phyloP scores from a whole-genome alignment of 2,888 invertebrate genomes.

The Drosophila bunnanda region DNA sequence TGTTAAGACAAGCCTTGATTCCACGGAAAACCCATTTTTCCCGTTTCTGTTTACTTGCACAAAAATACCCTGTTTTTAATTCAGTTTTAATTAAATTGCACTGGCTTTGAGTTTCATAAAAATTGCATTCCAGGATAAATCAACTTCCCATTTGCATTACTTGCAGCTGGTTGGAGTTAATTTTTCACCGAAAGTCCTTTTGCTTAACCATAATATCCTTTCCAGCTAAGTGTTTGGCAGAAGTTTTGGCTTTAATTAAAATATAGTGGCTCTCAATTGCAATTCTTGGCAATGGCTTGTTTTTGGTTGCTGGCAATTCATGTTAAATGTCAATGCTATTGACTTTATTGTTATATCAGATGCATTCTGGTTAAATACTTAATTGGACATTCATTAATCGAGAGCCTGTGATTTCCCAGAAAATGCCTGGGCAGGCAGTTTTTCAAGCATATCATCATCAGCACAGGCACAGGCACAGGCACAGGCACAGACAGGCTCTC shows the following conservation, averaged over 20 bases:
- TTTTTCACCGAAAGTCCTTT: slow-evolving; percentile 1
- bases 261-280: not conserved
- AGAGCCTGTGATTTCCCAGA: not conserved
- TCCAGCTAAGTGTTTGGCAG: not conserved
- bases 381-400: not conserved
- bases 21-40: not conserved
- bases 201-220: not conserved
- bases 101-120: not conserved
- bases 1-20: not conserved
- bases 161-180: not conserved
- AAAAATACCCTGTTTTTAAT: not conserved
- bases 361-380: not conserved
- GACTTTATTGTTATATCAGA: not conserved
- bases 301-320: not conserved
- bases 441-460: slow-evolving; percentile 8
- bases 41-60: not conserved
- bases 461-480: not conserved
- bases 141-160: not conserved
- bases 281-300: not conserved
- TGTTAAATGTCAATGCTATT: not conserved
- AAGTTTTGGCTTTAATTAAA: not conserved
- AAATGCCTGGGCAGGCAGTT: not conserved
- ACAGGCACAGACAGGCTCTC: not conserved
- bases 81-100: not conserved
- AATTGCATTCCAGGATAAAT: not conserved